Conservation (phyloP, 1,140 invertebrate species). For the Halictus rubicundus region DNA sequence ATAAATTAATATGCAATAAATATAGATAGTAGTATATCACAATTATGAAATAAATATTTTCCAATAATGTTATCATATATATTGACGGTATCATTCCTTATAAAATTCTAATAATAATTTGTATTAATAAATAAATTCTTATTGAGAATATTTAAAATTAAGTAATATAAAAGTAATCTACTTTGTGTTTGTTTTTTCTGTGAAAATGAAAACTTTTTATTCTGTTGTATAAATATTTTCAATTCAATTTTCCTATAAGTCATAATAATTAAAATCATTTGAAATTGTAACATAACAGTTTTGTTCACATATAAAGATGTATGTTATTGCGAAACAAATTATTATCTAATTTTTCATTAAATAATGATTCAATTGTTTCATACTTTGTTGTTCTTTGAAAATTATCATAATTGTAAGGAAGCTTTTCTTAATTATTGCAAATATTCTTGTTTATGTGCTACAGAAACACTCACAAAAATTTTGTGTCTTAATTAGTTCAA, state of each 20-base stretch:
- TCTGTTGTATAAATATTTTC: conserved; percentile 11
- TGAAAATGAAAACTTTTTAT: neutral
- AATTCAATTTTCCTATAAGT: conserved; percentile 2
- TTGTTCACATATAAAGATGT: neutral
- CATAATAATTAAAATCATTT: conserved; percentile 4
- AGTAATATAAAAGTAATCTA: neutral
- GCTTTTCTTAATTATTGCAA: conserved; percentile 42
- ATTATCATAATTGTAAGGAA: conserved; percentile 58
- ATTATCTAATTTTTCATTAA: neutral
- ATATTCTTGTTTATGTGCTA: conserved; percentile 6
- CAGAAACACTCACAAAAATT: conserved; percentile 52
- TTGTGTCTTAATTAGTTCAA: conserved; percentile 27
- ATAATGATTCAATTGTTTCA: conserved; percentile 9
- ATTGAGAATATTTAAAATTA: neutral
- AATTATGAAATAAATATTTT: conserved; percentile 20
- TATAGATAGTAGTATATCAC: neutral
- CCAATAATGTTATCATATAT: neutral
- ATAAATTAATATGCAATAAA: neutral
- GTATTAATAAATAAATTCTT: neutral
- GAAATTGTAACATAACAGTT: neutral
- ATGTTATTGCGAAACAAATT: conserved; percentile 7
- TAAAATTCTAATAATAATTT: neutral
- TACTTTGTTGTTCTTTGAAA: conserved; percentile 50
- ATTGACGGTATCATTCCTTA: neutral
- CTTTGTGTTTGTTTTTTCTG: neutral